A percentile compares a stretch with the other conserved stretches of the same genome.
Conservation (phyloP, 2,113 vertebrate genomes). For the Myotis yumanensis region DNA sequence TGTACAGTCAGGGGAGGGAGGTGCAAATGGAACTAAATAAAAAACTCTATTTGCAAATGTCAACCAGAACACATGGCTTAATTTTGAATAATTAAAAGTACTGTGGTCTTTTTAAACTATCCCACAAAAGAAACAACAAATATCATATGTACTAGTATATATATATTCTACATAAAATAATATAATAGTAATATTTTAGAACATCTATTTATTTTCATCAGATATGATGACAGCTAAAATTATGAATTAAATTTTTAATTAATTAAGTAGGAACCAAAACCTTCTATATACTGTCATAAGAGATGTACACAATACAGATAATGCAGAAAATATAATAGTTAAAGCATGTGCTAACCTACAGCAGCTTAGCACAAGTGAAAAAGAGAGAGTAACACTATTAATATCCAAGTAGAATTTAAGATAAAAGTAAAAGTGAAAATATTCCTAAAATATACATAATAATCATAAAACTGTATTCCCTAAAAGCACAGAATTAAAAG, state of each 20-base stretch:
- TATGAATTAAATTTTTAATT: not conserved
- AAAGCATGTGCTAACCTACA: not conserved
- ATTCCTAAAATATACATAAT: not conserved
- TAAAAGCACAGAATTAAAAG: not conserved
- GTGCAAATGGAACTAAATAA: not conserved
- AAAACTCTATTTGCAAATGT: not conserved
- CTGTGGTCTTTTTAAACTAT: not conserved
- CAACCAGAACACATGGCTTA: not conserved
- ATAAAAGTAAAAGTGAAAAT: not conserved
- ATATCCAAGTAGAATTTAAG: conserved; percentile 29
- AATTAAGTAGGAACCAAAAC: not conserved
- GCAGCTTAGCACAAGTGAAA: not conserved
- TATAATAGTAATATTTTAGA: not conserved
- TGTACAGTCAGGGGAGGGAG: not conserved
- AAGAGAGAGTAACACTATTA: not conserved
- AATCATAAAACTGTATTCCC: not conserved
- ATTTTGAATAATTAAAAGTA: conserved; percentile 1
- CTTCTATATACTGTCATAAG: not conserved
- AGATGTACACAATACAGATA: not conserved
- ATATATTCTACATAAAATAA: not conserved
- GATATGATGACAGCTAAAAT: not conserved
- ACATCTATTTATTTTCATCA: not conserved
- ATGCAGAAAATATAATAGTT: not conserved
- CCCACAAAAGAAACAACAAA: not conserved
- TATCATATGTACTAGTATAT: not conserved